Evolutionary conservation across 2,113 vertebrate species (phyloP).

Genomic region (Polypterus senegalus): DNA sequence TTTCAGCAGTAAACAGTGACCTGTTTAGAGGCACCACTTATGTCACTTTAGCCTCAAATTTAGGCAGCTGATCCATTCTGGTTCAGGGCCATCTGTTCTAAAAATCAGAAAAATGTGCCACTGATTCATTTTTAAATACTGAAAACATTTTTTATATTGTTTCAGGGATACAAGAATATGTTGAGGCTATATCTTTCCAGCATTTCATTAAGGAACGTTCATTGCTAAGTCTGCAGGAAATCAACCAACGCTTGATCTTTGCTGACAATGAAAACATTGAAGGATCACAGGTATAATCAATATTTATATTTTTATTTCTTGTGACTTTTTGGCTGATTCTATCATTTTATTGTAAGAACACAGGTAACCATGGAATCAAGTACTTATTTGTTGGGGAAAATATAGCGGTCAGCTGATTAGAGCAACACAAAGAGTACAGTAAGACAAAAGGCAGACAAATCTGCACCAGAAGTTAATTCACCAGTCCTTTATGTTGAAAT

Average conservation of each 20-base stretch:
- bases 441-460: no score
- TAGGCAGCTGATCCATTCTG: background rate
- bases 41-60: no score
- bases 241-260: slow-evolving; percentile 81
- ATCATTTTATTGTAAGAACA: no score
- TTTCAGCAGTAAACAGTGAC: no score
- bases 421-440: no score
- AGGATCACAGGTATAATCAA: slow-evolving; percentile 43
- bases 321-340: no score
- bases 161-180: slow-evolving; percentile 88
- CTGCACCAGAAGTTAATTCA: no score
- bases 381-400: no score
- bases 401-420: no score
- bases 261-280: slow-evolving; percentile 46
- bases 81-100: background rate
- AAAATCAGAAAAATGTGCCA: background rate
- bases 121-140: background rate
- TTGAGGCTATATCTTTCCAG: slow-evolving; percentile 88
- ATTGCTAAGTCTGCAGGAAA: slow-evolving; percentile 84
- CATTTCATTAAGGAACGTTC: slow-evolving; percentile 84
- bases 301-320: background rate
- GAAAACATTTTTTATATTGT: background rate
- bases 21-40: no score
- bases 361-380: no score
- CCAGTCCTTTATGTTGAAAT: no score